Conservation (phyloP, 2,113 vertebrate genomes). For the Columbina picui region DNA sequence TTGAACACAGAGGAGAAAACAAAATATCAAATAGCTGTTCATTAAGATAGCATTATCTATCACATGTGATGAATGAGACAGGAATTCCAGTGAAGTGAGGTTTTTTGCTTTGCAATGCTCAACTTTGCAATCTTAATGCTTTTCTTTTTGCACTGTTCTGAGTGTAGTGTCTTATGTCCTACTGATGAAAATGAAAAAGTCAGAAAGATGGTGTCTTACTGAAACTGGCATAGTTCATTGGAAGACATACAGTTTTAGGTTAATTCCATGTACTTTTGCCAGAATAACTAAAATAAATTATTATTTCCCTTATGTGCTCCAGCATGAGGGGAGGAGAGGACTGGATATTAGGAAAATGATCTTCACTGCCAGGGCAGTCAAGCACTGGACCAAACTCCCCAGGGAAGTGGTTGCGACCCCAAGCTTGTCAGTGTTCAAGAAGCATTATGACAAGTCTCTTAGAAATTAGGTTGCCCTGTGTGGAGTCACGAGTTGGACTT, state of each 20-base stretch:
- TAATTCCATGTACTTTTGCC: background rate
- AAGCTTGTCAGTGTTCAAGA: background rate
- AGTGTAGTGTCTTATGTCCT: background rate
- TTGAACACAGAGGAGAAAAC: background rate
- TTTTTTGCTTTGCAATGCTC: background rate
- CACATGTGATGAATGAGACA: background rate
- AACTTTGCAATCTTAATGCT: background rate
- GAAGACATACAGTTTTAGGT: background rate
- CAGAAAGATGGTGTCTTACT: background rate
- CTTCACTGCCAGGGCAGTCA: background rate
- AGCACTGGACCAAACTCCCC: background rate
- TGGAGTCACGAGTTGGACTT: background rate
- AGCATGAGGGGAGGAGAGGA: background rate
- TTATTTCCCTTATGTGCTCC: background rate
- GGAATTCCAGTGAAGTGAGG: background rate
- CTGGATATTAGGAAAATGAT: background rate
- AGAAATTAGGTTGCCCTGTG: background rate
- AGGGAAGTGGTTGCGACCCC: background rate
- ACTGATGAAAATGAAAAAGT: background rate
- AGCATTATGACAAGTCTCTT: background rate
- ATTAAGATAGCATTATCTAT: conserved; percentile 27
- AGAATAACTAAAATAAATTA: background rate
- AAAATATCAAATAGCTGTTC: conserved; percentile 43
- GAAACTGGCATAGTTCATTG: background rate
- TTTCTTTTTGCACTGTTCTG: background rate